A percentile compares a stretch with the other conserved stretches of the same genome.
Evolutionary conservation across 2,797 vertebrate species (phyloP).

Genomic region (Gallinago stenura): DNA sequence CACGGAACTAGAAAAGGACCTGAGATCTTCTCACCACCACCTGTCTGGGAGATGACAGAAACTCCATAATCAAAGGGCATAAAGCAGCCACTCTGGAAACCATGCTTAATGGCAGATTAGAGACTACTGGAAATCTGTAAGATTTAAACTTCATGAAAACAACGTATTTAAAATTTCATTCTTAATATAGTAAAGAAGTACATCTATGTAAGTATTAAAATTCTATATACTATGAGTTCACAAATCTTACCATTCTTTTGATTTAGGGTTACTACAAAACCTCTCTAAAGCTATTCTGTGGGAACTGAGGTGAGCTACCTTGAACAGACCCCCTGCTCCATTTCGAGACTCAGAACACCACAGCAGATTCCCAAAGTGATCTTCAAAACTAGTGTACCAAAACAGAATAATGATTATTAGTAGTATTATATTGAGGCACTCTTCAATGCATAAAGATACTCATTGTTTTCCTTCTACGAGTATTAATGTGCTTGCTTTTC

Average conservation of each 20-base stretch:
- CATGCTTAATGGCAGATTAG: neutral
- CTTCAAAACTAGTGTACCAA: neutral
- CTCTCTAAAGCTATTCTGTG: neutral
- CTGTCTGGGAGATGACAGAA: neutral
- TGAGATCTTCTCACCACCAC: neutral
- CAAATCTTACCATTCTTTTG: neutral
- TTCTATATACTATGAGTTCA: neutral
- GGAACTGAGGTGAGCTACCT: neutral
- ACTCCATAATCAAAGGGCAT: neutral
- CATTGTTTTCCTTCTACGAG: constrained; percentile 35
- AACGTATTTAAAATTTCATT: neutral
- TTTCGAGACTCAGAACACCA: neutral
- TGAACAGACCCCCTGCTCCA: neutral
- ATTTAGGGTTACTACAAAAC: neutral
- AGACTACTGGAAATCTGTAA: neutral
- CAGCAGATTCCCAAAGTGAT: neutral
- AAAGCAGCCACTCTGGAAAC: neutral
- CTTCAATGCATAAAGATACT: constrained; percentile 22
- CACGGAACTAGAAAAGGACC: neutral
- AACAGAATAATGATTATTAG: neutral
- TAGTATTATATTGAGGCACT: neutral
- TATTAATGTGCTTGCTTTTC: neutral
- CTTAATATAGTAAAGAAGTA: neutral
- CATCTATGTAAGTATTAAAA: neutral
- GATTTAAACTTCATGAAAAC: neutral